These are phyloP conservation scores for Thera britannica DNA, from an alignment of 2,888 invertebrate genomes.

Conservation along the genomic window DNA sequence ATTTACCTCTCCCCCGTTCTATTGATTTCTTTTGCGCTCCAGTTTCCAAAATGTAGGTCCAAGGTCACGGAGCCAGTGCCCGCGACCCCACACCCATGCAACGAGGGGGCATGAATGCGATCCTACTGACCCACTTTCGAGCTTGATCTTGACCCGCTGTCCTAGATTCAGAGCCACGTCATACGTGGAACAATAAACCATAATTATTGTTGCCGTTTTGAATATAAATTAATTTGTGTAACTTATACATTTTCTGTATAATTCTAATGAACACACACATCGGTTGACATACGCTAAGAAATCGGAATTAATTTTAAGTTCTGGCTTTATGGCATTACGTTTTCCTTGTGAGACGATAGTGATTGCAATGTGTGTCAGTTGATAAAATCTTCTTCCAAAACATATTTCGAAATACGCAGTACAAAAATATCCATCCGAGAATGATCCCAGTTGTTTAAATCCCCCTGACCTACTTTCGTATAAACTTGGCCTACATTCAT, in stretches of 20 bases:
- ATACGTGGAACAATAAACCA: constrained; percentile 33
- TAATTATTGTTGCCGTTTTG: constrained; percentile 20
- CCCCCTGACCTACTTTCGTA: constrained; percentile 72
- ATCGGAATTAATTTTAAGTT: not conserved
- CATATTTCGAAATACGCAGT: constrained; percentile 38
- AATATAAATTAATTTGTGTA: constrained; percentile 7
- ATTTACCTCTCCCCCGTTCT: not conserved
- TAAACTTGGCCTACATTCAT: constrained; percentile 77
- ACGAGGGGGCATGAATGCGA: constrained; percentile 57
- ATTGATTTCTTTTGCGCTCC: constrained; percentile 7
- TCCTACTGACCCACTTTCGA: constrained; percentile 69
- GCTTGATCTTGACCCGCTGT: constrained; percentile 70
- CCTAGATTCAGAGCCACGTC: constrained; percentile 42
- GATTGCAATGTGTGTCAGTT: not conserved
- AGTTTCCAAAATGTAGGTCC: constrained; percentile 38
- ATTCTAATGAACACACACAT: not conserved
- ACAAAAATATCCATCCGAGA: constrained; percentile 66
- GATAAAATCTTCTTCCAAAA: constrained; percentile 24
- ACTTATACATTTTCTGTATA: not conserved
- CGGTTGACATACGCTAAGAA: not conserved
- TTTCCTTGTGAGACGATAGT: not conserved
- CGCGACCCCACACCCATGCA: constrained; percentile 40
- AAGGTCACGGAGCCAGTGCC: constrained; percentile 51
- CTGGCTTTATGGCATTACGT: not conserved
- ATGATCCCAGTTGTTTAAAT: constrained; percentile 63